Percentiles rank a stretch among this genome's conserved stretches.
Conservation (phyloP, 2,113 vertebrate genomes). For the Urocynchramus pylzowi region DNA sequence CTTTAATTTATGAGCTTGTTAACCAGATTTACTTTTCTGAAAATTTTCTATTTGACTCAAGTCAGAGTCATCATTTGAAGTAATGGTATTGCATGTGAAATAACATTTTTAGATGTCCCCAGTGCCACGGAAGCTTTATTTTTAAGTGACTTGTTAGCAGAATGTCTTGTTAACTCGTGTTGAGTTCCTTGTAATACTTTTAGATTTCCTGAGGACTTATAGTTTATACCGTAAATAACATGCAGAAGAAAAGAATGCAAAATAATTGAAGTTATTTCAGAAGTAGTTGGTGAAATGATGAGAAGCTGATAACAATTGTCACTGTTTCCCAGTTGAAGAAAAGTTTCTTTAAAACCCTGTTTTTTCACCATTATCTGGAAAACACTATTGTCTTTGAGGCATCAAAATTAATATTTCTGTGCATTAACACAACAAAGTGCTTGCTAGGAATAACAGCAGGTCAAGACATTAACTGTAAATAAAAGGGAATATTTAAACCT, state of each 20-base stretch:
- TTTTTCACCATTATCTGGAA: neutral
- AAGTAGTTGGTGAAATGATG: neutral
- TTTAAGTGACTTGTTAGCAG: neutral
- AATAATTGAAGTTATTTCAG: neutral
- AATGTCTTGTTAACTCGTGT: neutral
- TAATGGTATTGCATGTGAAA: neutral
- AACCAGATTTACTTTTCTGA: neutral
- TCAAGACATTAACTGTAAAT: neutral
- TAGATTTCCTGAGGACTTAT: neutral
- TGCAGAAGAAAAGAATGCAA: neutral
- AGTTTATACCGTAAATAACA: neutral
- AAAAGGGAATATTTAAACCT: neutral
- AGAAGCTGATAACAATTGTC: neutral
- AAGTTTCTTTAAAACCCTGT: neutral
- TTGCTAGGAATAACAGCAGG: neutral
- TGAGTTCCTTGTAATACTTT: neutral
- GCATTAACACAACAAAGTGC: neutral
- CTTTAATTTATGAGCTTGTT: neutral
- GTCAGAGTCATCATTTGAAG: neutral
- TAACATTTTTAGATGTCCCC: neutral
- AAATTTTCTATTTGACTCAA: neutral
- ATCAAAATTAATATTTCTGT: neutral
- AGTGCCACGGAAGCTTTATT: neutral
- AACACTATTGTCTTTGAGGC: neutral
- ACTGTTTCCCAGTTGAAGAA: neutral